Base-by-base conservation (phyloP, 2,888 invertebrate species). In the Branchellion lobata region DNA sequence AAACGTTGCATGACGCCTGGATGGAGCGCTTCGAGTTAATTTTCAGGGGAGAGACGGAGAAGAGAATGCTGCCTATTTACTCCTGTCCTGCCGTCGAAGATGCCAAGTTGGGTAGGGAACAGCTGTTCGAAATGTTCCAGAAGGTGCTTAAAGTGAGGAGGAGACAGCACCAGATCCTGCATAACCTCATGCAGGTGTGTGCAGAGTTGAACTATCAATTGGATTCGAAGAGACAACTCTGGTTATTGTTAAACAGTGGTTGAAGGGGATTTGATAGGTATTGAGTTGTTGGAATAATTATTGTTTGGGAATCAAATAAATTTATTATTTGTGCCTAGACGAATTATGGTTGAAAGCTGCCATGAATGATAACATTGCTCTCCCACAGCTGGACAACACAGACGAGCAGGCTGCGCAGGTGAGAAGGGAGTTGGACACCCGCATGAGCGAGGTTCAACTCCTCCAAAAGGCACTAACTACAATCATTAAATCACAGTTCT, bases 351-450 rank as follows among this genome's bases (percentile, higher is more conserved):
- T n/a, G n/a, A n/a, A n/a, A n/a, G n/a, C n/a, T n/a, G n/a, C n/a
- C n/a, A n/a, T n/a, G n/a, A n/a, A n/a, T n/a, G n/a, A n/a, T n/a
- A n/a, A n/a, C n/a, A n/a, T n/a, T n/a, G n/a, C n/a, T n/a, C n/a
- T 3, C n/a, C 5, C 5, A 61, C 34, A 77, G 77, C 36, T 77
- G n/a, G 77, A 77, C 29, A 77, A 77, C 34, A 65, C 5, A n/a
- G 77, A 77, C 36, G 77, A 77, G 34, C 77, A 77, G 36, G 77
- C 77, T 21, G 77, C 77, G 0, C 77, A 77, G 61, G 77, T 77
- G n/a, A 77, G 77, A 65, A 77, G 77, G 34, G 77, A 77, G 53
- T 40, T 77, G 18, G 77, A 77, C 40, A 33, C 47, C 18, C 61
- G 77, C 24, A 21, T 34, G 33, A 27, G 57, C 34, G 77, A 77